Evolutionary conservation across 2,797 vertebrate genomes (phyloP), one percentile per base, ranked within the genome.

Genomic region (Gymnodraco acuticeps): DNA sequence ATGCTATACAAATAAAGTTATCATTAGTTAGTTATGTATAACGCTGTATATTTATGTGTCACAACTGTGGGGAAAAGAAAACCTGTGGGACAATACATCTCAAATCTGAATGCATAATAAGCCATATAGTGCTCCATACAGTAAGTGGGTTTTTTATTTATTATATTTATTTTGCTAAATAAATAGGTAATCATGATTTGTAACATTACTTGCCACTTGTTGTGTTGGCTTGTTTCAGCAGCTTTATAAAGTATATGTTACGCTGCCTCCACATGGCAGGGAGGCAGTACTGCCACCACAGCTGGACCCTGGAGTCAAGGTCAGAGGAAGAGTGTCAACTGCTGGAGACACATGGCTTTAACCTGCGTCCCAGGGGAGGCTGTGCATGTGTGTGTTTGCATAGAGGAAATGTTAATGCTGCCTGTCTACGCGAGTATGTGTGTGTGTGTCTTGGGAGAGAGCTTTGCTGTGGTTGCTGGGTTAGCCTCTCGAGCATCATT

Each of bases 401-500:
- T 73, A 68, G 61, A 77, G 72, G 63, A 59, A 20, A 73, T 77
- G 67, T 63, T 50, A 66, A 62, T 69, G 38, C 33, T 38, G 33
- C 33, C 33, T 38, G 33, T 38, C 33, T 38, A 38, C 33, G 33
- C 14, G 71, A 64, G 66, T 77, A 80, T 83, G 42, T 67, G 78
- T 70, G 77, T 67, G 78, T 70, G 77, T 64, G 70, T 88, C 81
- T 79, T 81, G 4, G 43, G 76, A 82, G 76, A 75, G 48, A 69
- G 64, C 77, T 71, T 78, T 61, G 2, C 63, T 61, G 67, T 62
- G 52, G 72, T 84, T 46, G 80, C 80, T 27, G 67, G 31, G 67
- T 70, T 81, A 84, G 80, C 83, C 91, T 84, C 87, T 64, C 4
- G 70, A 89, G 88, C 80, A 78, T 88, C 88, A 89, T 92, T 89